Evolutionary conservation across 2,888 invertebrate genomes (phyloP), one percentile per base, ranked within the genome.

Genomic region (Frankliniella fusca): DNA sequence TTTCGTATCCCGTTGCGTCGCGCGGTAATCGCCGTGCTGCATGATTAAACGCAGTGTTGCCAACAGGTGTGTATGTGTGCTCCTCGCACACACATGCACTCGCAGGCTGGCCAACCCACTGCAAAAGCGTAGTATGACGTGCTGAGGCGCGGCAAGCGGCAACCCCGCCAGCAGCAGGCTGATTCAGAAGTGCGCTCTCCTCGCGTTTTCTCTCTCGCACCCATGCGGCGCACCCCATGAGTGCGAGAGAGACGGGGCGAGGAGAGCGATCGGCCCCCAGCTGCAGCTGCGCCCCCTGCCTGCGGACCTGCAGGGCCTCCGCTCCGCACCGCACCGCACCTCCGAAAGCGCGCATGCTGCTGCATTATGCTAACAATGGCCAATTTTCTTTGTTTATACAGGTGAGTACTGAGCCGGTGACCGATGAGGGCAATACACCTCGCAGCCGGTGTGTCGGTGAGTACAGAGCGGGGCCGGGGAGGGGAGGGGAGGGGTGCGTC

Each of bases 41-140:
- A 76, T 76, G 70, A 76, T 76, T 76, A 76, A 76, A 76, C 70
- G 54, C 54, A 76, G 70, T 76, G 70, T 76, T 76, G 70, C 70
- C n/a, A 76, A 76, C 70, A 38, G 38, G 38, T 38, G 38, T 38
- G 5, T 38, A 5, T 38, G 5, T 38, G 38, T 38, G 38, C 15
- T 8, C 61, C 18, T 20, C 61, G 15, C 61, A 18, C 61, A 23
- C 65, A n/a, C 65, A 12, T 54, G 54, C 54, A 20, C 15, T 65
- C 65, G 65, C 9, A 27, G 27, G 70, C 23, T 76, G 27, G 70
- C 38, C 70, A 76, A 76, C 70, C 70, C 70, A 23, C 15, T 20
- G 54, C 54, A 5, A 18, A 54, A 54, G 38, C 38, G 38, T 38
- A n/a, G 38, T 38, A 38, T 38, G 38, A 38, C 38, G 38, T 38